Conservation (phyloP, 2,113 vertebrate species). For the Ailuropoda melanoleuca region DNA sequence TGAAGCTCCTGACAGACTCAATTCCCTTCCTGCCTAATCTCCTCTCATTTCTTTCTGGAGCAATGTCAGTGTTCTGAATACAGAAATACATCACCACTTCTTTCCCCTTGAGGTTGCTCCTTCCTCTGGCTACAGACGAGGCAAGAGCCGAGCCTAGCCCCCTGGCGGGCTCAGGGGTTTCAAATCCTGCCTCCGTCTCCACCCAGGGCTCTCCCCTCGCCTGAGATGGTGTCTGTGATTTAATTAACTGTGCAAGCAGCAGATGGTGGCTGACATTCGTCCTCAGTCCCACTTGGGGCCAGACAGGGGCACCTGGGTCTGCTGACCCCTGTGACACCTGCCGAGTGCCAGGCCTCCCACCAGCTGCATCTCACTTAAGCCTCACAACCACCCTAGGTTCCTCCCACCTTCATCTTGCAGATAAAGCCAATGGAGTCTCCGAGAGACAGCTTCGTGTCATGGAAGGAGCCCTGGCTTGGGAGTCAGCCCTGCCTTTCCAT, state of each 20-base stretch:
- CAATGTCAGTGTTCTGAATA: slow-evolving; percentile 24
- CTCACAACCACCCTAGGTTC: not conserved
- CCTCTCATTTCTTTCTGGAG: slow-evolving; percentile 60
- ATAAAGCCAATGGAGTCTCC: not conserved
- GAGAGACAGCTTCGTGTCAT: rapidly evolving
- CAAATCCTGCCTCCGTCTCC: not conserved
- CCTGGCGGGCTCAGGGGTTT: not conserved
- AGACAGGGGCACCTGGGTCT: not conserved
- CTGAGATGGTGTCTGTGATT: not conserved
- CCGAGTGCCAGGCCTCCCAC: too few relatives aligned
- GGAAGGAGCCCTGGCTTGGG: not conserved
- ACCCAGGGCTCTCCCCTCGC: not conserved
- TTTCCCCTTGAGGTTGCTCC: not conserved
- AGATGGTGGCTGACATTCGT: not conserved
- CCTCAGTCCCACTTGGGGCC: not conserved
- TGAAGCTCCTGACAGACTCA: slow-evolving; percentile 65
- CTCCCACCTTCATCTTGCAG: not conserved
- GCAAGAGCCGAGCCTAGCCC: not conserved
- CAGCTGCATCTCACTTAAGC: not conserved
- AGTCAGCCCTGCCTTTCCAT: not conserved
- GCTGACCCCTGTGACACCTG: not conserved
- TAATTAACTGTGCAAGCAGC: not conserved
- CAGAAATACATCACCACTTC: slow-evolving; percentile 9
- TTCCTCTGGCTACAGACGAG: not conserved
- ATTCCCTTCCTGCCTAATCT: slow-evolving; percentile 64